These are phyloP conservation scores for Noctilio leporinus DNA, from an alignment of 2,113 vertebrate genomes.

Conservation along the genomic window DNA sequence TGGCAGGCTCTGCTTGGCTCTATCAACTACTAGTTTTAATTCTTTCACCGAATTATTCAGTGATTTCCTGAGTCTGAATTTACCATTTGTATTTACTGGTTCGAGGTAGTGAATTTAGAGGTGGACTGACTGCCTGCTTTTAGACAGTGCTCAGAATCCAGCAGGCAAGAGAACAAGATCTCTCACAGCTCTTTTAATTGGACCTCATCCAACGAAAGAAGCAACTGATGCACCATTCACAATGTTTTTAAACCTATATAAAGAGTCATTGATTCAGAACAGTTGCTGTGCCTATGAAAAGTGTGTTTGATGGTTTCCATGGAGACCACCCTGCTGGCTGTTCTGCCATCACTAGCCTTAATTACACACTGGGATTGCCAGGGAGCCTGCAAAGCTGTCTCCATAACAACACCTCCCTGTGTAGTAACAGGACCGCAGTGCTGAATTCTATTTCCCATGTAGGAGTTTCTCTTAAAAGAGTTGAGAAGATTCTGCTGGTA, in stretches of 20 bases:
- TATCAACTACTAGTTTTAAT: neutral
- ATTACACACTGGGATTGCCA: constrained; percentile 69
- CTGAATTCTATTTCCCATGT: neutral
- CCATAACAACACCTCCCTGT: constrained; percentile 70
- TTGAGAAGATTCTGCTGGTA: neutral
- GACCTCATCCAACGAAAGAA: constrained; percentile 49
- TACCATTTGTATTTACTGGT: neutral
- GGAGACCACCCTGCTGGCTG: constrained; percentile 68
- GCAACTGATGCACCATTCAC: constrained; percentile 54
- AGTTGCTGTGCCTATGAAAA: constrained; percentile 63
- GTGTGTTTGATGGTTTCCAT: constrained; percentile 69
- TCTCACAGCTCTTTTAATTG: constrained; percentile 20
- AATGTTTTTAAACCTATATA: constrained; percentile 55
- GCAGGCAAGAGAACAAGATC: neutral
- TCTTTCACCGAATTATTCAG: neutral
- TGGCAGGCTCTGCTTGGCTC: neutral
- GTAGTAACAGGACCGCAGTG: constrained; percentile 21
- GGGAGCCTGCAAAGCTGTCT: constrained; percentile 65
- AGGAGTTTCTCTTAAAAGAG: constrained; percentile 1
- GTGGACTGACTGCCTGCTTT: neutral
- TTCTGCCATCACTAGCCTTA: constrained; percentile 62
- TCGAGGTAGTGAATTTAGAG: neutral
- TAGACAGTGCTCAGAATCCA: neutral
- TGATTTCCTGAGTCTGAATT: constrained; percentile 3
- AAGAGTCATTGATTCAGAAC: constrained; percentile 63